A percentile compares a stretch with the other conserved stretches of the same genome.
phyloP scores from a whole-genome alignment of 2,797 vertebrate genomes.

The Pempheris klunzingeri region DNA sequence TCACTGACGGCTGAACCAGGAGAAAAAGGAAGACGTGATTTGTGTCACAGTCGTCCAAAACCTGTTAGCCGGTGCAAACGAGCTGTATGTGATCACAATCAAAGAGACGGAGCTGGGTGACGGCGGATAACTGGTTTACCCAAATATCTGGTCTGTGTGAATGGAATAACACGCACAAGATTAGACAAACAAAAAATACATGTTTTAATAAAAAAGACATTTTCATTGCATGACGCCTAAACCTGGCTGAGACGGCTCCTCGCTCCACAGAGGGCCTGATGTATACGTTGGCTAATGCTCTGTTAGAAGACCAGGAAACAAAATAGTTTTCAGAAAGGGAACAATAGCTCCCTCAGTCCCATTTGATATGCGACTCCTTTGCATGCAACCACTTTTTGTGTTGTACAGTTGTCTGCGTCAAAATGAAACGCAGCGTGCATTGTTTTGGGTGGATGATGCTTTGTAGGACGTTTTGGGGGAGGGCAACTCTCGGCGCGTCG shows the following conservation, averaged over 20 bases:
- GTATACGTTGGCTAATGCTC: slow-evolving; percentile 63
- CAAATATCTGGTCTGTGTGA: background rate
- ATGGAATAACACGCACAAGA: background rate
- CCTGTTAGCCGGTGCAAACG: background rate
- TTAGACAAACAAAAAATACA: background rate
- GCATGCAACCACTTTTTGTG: slow-evolving; percentile 58
- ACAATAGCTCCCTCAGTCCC: slow-evolving; percentile 63
- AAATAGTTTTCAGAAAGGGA: slow-evolving; percentile 64
- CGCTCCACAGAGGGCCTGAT: slow-evolving; percentile 39
- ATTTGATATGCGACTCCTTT: slow-evolving; percentile 72
- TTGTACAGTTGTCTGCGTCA: slow-evolving; percentile 75
- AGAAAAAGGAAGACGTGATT: background rate
- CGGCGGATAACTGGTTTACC: background rate
- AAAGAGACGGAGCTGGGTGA: slow-evolving; percentile 7
- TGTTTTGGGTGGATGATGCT: slow-evolving; percentile 80
- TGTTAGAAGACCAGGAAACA: slow-evolving; percentile 67
- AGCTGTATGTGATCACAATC: slow-evolving; percentile 23
- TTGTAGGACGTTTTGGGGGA: slow-evolving; percentile 82
- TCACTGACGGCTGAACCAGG: background rate
- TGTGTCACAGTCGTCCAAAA: background rate
- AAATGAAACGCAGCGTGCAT: slow-evolving; percentile 63
- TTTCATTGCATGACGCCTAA: slow-evolving; percentile 9
- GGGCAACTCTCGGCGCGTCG: slow-evolving; percentile 70
- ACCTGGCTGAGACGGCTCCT: slow-evolving; percentile 5
- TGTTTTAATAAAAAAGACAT: background rate